phyloP scores from a whole-genome alignment of 2,113 vertebrate species.

The Haliaeetus leucogaster region DNA sequence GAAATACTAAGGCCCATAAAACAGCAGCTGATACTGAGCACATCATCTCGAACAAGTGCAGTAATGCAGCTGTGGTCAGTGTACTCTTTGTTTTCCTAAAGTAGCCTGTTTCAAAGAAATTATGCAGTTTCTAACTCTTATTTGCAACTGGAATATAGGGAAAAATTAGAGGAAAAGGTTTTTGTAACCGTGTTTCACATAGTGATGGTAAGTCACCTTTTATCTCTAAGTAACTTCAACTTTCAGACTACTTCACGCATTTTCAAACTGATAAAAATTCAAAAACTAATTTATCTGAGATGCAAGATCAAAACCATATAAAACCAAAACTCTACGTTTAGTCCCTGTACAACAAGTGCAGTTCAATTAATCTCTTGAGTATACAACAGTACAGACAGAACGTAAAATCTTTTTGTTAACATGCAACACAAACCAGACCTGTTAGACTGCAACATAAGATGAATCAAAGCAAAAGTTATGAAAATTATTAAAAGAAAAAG shows the following conservation, averaged over 20 bases:
- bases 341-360: background rate
- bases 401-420: constrained; percentile 23
- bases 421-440: constrained; percentile 57
- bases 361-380: background rate
- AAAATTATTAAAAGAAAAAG: constrained; percentile 65
- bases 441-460: constrained; percentile 55
- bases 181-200: background rate
- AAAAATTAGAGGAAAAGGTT: background rate
- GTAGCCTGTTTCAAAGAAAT: background rate
- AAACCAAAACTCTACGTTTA: constrained; percentile 32
- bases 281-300: background rate
- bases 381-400: constrained; percentile 13
- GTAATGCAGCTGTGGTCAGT: background rate
- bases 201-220: background rate
- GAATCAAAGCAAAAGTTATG: constrained; percentile 63
- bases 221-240: background rate
- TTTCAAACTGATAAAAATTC: background rate
- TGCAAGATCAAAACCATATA: background rate
- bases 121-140: background rate
- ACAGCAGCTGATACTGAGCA: background rate
- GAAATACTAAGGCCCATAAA: constrained; percentile 10
- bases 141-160: background rate
- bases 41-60: background rate
- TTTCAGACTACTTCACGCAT: background rate
- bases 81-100: background rate